phyloP scores from a whole-genome alignment of 1,140 invertebrate genomes.

The Lepidotrigona ventralis region DNA sequence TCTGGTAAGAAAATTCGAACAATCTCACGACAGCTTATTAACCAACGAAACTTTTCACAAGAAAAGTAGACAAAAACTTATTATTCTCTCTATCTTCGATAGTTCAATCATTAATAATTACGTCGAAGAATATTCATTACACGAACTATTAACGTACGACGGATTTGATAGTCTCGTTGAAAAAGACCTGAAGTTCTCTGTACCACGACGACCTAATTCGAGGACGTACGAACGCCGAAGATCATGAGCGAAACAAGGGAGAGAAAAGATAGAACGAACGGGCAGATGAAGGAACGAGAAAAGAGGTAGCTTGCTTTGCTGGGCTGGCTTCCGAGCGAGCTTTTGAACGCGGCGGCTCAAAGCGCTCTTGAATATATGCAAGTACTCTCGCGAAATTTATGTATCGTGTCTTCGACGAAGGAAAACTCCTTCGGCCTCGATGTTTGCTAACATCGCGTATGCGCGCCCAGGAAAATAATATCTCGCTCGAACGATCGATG shows the following conservation, averaged over 20 bases:
- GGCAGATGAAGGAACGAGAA: not conserved
- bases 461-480: conserved; percentile 29
- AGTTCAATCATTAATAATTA: not conserved
- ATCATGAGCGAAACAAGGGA: conserved; percentile 13
- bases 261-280: not conserved
- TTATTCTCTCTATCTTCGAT: not conserved
- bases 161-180: not conserved
- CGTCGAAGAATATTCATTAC: not conserved
- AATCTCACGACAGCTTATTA: too few species aligned
- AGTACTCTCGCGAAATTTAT: conserved; percentile 36
- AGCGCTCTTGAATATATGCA: conserved; percentile 39
- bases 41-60: too few species aligned
- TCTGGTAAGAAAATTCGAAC: too few species aligned
- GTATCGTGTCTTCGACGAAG: conserved; percentile 15
- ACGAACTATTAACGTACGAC: not conserved
- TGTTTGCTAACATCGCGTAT: conserved; percentile 14
- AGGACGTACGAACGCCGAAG: not conserved
- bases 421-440: not conserved
- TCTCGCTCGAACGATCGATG: conserved; percentile 25
- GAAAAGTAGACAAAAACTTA: too few species aligned
- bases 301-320: conserved; percentile 17
- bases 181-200: not conserved
- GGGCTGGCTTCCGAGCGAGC: conserved; percentile 9
- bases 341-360: conserved; percentile 29
- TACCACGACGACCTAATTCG: conserved; percentile 11